Percentiles rank a stretch among this genome's conserved stretches.
phyloP scores from a whole-genome alignment of 2,113 vertebrate species.

The Tachuris rubrigastra region DNA sequence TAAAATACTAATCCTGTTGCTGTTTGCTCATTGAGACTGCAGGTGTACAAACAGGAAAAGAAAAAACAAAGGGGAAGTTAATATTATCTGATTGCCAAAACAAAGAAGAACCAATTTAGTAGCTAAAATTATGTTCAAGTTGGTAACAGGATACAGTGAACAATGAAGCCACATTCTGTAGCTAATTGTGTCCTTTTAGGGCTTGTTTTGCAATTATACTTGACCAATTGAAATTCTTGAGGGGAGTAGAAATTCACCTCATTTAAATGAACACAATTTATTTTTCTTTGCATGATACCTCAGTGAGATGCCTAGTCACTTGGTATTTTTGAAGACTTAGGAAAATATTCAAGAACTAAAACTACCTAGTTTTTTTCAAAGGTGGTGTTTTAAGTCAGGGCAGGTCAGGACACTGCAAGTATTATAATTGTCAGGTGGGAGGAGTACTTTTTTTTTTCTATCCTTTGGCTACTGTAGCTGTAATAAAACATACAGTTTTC shows the following conservation, averaged over 20 bases:
- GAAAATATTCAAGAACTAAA: not conserved
- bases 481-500: not conserved
- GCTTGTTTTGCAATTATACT: conserved; percentile 1
- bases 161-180: conserved; percentile 21
- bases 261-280: not conserved
- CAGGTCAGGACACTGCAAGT: not conserved
- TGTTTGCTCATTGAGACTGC: not conserved
- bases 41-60: conserved; percentile 66
- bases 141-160: conserved; percentile 45
- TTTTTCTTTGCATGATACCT: not conserved
- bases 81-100: conserved; percentile 16
- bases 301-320: not conserved
- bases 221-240: not conserved
- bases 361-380: not conserved
- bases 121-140: conserved; percentile 47
- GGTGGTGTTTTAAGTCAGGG: not conserved
- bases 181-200: conserved; percentile 44
- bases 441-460: not conserved
- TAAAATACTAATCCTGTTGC: not conserved
- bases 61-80: conserved; percentile 42
- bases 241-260: not conserved
- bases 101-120: conserved; percentile 6
- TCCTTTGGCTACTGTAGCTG: not conserved
- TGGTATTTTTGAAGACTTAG: not conserved
- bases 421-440: not conserved